Base-by-base conservation (phyloP, 2,113 vertebrate genomes). In the Amazona guildingii region DNA sequence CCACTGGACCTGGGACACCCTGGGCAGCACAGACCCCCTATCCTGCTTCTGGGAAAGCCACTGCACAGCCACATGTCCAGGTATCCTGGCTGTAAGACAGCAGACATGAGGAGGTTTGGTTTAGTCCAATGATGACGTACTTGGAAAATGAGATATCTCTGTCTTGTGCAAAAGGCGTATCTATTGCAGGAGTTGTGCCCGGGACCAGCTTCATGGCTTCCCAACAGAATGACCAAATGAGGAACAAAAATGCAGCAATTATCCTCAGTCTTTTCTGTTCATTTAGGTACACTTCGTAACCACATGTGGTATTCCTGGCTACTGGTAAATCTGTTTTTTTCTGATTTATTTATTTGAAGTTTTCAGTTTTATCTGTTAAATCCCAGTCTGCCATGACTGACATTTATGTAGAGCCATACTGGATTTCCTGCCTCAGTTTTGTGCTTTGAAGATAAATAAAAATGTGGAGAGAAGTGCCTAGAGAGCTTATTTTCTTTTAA, bases 381-480 rank as follows among this genome's bases (percentile, higher is more conserved):
- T 35, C 39, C 19, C 51, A 83, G 39, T 29, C 51, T 77, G 33
- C 51, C 68, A 59, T 0, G 7, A 7, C 14, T 17, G 52, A 77
- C 5, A 24, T 63, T 46, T 57, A 21, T 29, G 33, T 17, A 54
- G 67, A 80, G 49, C 24, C 23, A 15, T 25, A 28, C 0, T 62
- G 28, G 46, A 91, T 28, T 5, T 64, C 79, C 43, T 83, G 67
- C 41, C 39, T 80, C 33, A 41, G 55, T 77, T 76, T 70, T 73
- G 48, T 59, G 35, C 67, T 88, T 62, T 75, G 46, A 80, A 78
- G 39, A 66, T 54, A 78, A 82, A 72, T n/a, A 75, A 49, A 96
- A 44, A 44, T 86, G 43, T 59, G 51, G 18, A 59, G 14, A 91
- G 25, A 77, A 81, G 19, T 29, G 41, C 31, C 31, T 70, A 46